phyloP scores from a whole-genome alignment of 2,113 vertebrate species.

The Trachemys scripta region DNA sequence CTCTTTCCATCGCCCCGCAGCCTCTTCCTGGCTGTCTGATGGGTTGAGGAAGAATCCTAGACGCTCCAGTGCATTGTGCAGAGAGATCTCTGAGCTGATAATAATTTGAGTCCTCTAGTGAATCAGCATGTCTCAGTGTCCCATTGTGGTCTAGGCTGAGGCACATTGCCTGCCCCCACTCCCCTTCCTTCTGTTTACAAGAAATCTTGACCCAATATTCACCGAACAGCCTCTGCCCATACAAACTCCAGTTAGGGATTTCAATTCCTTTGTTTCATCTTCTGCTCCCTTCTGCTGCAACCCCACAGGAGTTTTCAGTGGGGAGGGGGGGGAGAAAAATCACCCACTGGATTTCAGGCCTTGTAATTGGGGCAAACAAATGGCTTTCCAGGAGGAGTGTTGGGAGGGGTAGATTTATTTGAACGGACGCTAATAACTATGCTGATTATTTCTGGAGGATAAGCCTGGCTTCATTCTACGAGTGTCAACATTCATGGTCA shows the following conservation, averaged over 20 bases:
- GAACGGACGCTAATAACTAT: not conserved
- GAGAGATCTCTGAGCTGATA: not conserved
- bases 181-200: not conserved
- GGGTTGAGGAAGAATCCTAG: not conserved
- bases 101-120: not conserved
- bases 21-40: not conserved
- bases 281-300: not conserved
- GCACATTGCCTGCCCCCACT: not conserved
- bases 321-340: not conserved
- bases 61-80: not conserved
- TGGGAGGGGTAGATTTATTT: not conserved
- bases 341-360: not conserved
- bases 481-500: not conserved
- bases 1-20: fast-evolving
- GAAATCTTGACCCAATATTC: fast-evolving
- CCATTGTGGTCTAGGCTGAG: not conserved
- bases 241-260: not conserved
- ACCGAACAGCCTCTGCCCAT: not conserved
- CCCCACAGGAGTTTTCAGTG: not conserved
- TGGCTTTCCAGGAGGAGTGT: not conserved
- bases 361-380: slow-evolving; percentile 3
- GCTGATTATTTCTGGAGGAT: not conserved
- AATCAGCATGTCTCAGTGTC: not conserved
- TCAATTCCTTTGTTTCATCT: not conserved
- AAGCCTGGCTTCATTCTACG: not conserved